A percentile compares a stretch with the other conserved stretches of the same genome.
phyloP scores from a whole-genome alignment of 2,888 invertebrate species.

The Tridacna crocea region DNA sequence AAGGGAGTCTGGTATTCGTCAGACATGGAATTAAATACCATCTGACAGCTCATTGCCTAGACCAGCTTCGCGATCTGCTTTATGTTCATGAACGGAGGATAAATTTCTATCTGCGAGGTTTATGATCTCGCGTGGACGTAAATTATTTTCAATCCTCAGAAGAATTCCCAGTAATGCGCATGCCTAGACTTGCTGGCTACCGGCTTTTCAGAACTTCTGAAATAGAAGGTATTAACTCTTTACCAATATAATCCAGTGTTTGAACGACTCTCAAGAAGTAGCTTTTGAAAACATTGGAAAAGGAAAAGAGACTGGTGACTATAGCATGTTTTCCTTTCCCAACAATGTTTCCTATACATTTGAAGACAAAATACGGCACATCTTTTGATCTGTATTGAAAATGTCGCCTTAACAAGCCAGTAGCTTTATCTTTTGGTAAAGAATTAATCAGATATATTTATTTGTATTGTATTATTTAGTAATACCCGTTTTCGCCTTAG shows the following conservation, averaged over 20 bases:
- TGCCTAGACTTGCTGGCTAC: slow-evolving; percentile 50
- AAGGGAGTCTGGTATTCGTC: slow-evolving; percentile 53
- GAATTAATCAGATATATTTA: background rate
- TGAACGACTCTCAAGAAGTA: no score
- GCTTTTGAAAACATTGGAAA: no score
- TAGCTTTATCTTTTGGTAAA: no score
- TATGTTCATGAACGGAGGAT: slow-evolving; percentile 29
- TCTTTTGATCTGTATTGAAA: no score
- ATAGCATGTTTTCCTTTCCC: no score
- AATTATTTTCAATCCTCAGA: slow-evolving; percentile 47
- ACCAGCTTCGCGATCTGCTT: slow-evolving; percentile 33
- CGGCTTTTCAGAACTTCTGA: slow-evolving; percentile 33
- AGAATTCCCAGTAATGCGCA: slow-evolving; percentile 36
- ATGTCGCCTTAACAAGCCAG: no score
- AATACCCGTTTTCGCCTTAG: background rate
- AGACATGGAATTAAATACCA: slow-evolving; percentile 58
- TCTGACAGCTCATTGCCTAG: slow-evolving; percentile 48
- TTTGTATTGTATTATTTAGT: slow-evolving; percentile 17
- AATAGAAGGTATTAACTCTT: slow-evolving; percentile 26
- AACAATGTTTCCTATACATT: no score
- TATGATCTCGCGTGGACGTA: slow-evolving; percentile 39
- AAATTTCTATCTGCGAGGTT: slow-evolving; percentile 42
- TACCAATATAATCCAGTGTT: no score
- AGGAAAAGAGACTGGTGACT: no score
- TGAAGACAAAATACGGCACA: no score